Evolutionary conservation across 2,888 invertebrate species (phyloP), one percentile per base, ranked within the genome.

Genomic region (Drosophila yooni): DNA sequence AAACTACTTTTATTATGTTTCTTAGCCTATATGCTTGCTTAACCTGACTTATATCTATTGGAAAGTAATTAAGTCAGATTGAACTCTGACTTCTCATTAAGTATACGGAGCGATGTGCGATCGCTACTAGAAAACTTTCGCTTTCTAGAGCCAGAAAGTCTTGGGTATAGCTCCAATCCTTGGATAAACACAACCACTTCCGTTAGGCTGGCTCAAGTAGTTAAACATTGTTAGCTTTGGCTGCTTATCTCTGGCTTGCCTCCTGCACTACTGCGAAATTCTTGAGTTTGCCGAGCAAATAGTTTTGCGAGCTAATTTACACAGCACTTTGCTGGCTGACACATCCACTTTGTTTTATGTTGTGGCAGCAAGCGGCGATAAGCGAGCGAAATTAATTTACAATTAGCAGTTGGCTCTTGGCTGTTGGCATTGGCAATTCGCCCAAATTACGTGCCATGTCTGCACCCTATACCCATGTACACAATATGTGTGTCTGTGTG

Each of bases 331-430:
- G 68, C 79, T 76, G 79, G 74, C 86, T 84, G 84, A 87, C 84
- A 84, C 86, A 88, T 81, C 52, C 83, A 81, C 60, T 69, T 65
- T 59, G 73, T 65, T 57, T 54, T 54, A 54, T 79, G 70, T 74
- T 70, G 59, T 77, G 62, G 76, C 71, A 80, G 79, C 66, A 63
- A 76, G 53, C 57, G 79, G 87, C 77, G 84, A 89, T 84, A 84
- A 89, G 89, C 76, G 66, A 46, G 52, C 62, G 76, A 81, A 86
- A 89, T 87, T 89, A 87, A 87, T 90, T 89, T 89, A 90, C 90
- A 70, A 84, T 84, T 89, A 84, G 77, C 84, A 74, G 86, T 66
- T 67, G 74, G 64, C 54, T 40, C 48, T 61, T 61, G 46, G 21
- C 59, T 38, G 31, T 54, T 72, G 71, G 78, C 70, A 74, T 79